Percentiles rank a stretch among this genome's conserved stretches.
Conservation (phyloP, 2,797 vertebrate species). For the Caiman crocodilus region DNA sequence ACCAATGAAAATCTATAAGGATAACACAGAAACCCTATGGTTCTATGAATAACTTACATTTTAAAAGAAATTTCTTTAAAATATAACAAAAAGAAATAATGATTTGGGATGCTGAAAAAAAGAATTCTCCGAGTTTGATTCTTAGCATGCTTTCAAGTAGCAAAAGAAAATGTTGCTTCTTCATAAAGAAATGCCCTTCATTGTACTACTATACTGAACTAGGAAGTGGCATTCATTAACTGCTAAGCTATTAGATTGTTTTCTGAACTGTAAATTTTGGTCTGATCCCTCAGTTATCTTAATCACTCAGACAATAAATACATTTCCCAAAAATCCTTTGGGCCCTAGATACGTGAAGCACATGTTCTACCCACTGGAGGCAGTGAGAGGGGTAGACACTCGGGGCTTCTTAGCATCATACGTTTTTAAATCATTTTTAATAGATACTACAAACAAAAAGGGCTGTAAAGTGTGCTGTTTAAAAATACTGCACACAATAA, state of each 20-base stretch:
- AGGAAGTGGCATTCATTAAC: background rate
- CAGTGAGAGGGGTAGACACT: background rate
- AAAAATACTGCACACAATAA: background rate
- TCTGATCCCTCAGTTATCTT: background rate
- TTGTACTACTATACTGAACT: slow-evolving; percentile 21
- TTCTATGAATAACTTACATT: background rate
- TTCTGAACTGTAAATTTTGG: background rate
- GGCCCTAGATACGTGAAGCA: background rate
- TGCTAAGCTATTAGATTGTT: slow-evolving; percentile 32
- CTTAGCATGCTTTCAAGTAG: slow-evolving; percentile 16
- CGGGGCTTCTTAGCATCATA: background rate
- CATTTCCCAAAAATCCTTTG: background rate
- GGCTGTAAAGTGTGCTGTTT: background rate
- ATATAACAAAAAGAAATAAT: slow-evolving; percentile 33
- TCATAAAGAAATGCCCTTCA: slow-evolving; percentile 11
- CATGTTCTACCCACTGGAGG: background rate
- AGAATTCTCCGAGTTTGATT: slow-evolving; percentile 16
- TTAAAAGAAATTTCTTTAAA: background rate
- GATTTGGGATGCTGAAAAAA: background rate
- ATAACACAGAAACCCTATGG: background rate
- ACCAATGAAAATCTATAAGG: background rate
- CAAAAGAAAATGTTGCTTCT: slow-evolving; percentile 3
- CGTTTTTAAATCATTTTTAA: background rate
- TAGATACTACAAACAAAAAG: background rate
- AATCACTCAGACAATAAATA: slow-evolving; percentile 6